These are phyloP conservation scores for Cephalopachus bancanus DNA, from an alignment of 2,797 vertebrate species.

Conservation along the genomic window DNA sequence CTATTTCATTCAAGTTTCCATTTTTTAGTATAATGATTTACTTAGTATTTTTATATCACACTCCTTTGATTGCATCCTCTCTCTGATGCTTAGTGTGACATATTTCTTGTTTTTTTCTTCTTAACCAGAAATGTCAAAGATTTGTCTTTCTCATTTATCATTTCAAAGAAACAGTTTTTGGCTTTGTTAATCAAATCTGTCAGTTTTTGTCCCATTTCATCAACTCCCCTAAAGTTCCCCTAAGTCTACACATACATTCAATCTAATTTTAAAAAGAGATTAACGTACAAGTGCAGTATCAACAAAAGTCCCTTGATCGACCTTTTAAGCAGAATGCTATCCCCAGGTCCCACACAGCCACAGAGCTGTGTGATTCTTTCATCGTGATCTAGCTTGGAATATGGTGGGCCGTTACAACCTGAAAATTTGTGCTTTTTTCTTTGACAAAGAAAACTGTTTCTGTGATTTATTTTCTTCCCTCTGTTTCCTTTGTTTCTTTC, in stretches of 20 bases:
- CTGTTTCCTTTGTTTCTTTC: conserved; percentile 16
- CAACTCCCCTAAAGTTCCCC: not conserved
- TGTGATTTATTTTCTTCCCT: not conserved
- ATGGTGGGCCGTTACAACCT: not conserved
- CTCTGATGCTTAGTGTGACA: not conserved
- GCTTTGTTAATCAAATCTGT: conserved; percentile 7
- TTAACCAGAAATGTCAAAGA: conserved; percentile 6
- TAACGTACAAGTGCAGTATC: not conserved
- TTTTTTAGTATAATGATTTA: not conserved
- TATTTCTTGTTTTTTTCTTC: not conserved
- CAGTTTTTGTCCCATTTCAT: conserved; percentile 1
- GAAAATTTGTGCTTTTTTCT: conserved; percentile 38
- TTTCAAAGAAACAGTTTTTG: conserved; percentile 1
- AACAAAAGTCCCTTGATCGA: not conserved
- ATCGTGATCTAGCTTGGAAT: not conserved
- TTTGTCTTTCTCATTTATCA: conserved; percentile 50
- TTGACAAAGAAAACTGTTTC: conserved; percentile 40
- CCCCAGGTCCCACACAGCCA: not conserved
- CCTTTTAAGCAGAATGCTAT: not conserved
- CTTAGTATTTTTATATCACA: not conserved
- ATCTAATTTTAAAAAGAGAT: not conserved
- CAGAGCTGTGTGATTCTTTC: not conserved
- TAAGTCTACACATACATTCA: not conserved
- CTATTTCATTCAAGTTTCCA: not conserved
- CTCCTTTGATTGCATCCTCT: not conserved